phyloP scores from a whole-genome alignment of 64 coral and sea anemone genomes.

The Montipora cactus region DNA sequence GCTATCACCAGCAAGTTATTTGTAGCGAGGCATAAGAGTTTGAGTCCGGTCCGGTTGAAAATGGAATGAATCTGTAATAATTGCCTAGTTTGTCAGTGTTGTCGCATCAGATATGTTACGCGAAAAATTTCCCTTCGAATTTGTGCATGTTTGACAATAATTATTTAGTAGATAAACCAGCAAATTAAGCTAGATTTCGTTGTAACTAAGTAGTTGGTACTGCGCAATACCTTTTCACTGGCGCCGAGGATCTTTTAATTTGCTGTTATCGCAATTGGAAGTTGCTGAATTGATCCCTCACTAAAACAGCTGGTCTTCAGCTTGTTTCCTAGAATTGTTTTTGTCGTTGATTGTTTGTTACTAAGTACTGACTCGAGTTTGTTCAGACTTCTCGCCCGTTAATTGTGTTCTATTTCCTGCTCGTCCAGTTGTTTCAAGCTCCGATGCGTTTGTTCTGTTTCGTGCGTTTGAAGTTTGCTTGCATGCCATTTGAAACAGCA shows the following conservation, averaged over 20 bases:
- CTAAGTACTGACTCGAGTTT: background rate
- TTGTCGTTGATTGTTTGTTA: background rate
- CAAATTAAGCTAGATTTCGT: background rate
- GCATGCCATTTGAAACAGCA: background rate
- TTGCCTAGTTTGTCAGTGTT: background rate
- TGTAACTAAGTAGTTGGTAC: background rate
- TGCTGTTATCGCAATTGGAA: background rate
- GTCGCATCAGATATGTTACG: no score
- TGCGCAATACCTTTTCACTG: background rate
- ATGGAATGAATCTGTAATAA: background rate
- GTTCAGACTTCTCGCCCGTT: background rate
- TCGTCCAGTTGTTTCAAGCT: background rate
- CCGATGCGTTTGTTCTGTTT: background rate
- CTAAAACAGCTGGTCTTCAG: background rate
- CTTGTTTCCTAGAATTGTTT: background rate
- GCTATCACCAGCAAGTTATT: background rate
- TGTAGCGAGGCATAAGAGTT: background rate
- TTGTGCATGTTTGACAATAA: background rate
- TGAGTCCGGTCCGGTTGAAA: background rate
- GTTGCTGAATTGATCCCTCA: no score
- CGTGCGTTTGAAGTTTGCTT: background rate
- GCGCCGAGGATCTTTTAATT: background rate
- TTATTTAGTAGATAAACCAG: background rate
- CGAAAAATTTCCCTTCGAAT: background rate
- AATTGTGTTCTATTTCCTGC: background rate